Evolutionary conservation across 2,888 invertebrate genomes (phyloP), one percentile per base, ranked within the genome.

Genomic region (Blomia tropicalis): DNA sequence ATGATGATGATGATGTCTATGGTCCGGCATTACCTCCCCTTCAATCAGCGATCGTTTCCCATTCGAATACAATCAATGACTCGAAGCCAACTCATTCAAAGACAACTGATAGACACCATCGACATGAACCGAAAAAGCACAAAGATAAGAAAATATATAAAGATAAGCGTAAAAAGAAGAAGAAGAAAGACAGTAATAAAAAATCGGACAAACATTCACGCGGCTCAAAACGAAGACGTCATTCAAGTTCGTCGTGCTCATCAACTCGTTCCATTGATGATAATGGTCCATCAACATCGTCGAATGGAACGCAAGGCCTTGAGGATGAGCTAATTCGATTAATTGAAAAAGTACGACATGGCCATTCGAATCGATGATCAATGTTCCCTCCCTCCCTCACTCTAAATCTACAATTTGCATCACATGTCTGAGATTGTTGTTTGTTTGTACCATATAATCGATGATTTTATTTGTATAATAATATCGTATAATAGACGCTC

Each of bases 21-120:
- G 64, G 64, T 5, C 64, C 64, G 7, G 61, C 61, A 32, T 36
- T 64, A 30, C 64, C 64, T 22, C 64, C 64, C 17, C n/a, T 19
- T 36, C 25, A 5, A 54, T 11, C 22, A 11, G 7, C 51, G n/a
- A 14, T 27, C 22, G 7, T n/a, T 7, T 7, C 14, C 5, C 27
- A 23, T 60, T n/a, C 32, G 19, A 36, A 19, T 5, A 22, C 22
- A 1, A 22, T 29, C 7, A 54, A 2, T 23, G 4, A n/a, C 11
- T n/a, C 27, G 19, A 58, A 31, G 11, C 2, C 32, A 2, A 22
- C 14, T 36, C 36, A 36, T 36, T 36, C 36, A 36, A 17, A 36
- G 7, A 17, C 17, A 36, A 36, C 7, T 7, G 36, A 36, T 11
- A n/a, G n/a, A 31, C 32, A 7, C 5, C 56, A 56, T 31, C 29